Evolutionary conservation across 2,888 invertebrate species (phyloP).

Genomic region (Cheilosia variabilis): DNA sequence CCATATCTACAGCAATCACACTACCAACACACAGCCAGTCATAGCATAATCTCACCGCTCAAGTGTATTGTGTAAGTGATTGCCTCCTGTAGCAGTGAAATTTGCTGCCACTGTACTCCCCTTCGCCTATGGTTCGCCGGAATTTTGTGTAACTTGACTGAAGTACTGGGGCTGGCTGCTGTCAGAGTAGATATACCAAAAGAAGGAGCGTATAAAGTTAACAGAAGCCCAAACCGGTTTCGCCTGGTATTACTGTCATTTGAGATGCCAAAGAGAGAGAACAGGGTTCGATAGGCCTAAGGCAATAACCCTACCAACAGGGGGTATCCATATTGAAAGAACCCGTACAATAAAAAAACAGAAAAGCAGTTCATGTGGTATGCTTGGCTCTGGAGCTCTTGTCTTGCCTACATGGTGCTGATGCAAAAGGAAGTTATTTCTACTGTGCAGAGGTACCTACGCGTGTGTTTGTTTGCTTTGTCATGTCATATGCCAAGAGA

Average conservation of each 20-base stretch:
- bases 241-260: conserved; percentile 26
- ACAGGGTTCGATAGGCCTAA: conserved; percentile 44
- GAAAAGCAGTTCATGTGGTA: background rate
- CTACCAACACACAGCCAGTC: conserved; percentile 7
- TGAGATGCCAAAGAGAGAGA: background rate
- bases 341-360: conserved; percentile 7
- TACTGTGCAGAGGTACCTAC: background rate
- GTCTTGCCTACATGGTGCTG: background rate
- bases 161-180: background rate
- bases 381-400: conserved; percentile 29
- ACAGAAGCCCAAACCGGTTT: conserved; percentile 44
- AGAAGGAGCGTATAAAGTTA: conserved; percentile 18
- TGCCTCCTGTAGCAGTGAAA: conserved; percentile 69
- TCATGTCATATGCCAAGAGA: conserved; percentile 24
- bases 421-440: conserved; percentile 32
- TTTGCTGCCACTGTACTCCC: conserved; percentile 28
- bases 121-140: conserved; percentile 7
- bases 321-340: conserved; percentile 6
- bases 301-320: conserved; percentile 50
- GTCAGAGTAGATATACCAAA: conserved; percentile 31
- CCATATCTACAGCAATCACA: conserved; percentile 11
- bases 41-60: background rate
- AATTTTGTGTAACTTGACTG: conserved; percentile 53
- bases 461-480: conserved; percentile 36
- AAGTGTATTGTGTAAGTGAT: conserved; percentile 39